phyloP scores from a whole-genome alignment of 2,888 invertebrate species.

The Polyploca ridens region DNA sequence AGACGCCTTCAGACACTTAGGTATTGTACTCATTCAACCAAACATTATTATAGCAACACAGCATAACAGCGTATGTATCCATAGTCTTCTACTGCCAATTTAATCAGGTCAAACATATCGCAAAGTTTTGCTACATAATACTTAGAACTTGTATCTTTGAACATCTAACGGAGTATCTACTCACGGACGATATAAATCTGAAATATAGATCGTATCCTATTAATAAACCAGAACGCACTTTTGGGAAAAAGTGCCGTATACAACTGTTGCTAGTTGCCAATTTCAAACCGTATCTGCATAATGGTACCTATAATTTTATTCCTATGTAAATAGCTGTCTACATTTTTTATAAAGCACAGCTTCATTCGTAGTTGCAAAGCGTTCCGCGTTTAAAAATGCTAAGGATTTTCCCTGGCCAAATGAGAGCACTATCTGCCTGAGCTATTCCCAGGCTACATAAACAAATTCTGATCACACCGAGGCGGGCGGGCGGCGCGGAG shows the following conservation, averaged over 20 bases:
- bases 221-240: too few relatives aligned
- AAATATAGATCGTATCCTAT: too few relatives aligned
- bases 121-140: neutral
- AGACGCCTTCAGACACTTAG: neutral
- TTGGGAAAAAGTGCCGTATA: neutral
- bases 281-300: conserved; percentile 22
- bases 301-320: conserved; percentile 58
- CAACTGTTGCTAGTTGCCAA: conserved; percentile 31
- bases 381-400: conserved; percentile 71
- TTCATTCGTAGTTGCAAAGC: conserved; percentile 76
- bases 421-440: conserved; percentile 71
- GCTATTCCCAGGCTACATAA: conserved; percentile 77
- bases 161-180: too few relatives aligned
- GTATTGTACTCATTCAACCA: too few relatives aligned
- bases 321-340: conserved; percentile 61
- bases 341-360: conserved; percentile 65
- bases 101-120: too few relatives aligned
- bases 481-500: conserved; percentile 31
- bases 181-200: too few relatives aligned
- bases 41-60: too few relatives aligned
- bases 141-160: too few relatives aligned
- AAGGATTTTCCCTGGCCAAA: conserved; percentile 75
- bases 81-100: too few relatives aligned
- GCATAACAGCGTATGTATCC: neutral
- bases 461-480: conserved; percentile 79